Conservation (phyloP, 1,140 invertebrate species). For the Tetranychus urticae region DNA sequence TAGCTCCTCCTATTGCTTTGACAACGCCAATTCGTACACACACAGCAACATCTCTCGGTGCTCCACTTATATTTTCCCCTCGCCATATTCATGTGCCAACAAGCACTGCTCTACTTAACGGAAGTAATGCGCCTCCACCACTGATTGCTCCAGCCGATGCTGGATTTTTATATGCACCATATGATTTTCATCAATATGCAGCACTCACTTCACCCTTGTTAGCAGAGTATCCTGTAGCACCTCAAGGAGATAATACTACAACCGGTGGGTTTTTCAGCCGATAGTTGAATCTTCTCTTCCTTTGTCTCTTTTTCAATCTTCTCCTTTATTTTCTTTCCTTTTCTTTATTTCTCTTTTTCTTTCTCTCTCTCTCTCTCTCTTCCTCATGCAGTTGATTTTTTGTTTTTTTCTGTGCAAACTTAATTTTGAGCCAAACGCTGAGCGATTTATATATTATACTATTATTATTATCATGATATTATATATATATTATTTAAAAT, state of each 20-base stretch:
- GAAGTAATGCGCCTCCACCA: conserved; percentile 31
- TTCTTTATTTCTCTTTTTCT: neutral
- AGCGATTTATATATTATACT: neutral
- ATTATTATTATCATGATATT: too few relatives aligned
- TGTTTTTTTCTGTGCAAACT: neutral
- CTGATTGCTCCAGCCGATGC: conserved; percentile 11
- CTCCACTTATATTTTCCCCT: conserved; percentile 62
- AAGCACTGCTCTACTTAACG: conserved; percentile 33
- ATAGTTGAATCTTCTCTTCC: conserved; percentile 13
- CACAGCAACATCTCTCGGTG: conserved; percentile 30
- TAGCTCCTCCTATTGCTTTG: conserved; percentile 33
- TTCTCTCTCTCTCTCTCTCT: neutral
- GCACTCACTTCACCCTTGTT: conserved; percentile 53
- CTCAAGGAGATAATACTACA: conserved; percentile 31
- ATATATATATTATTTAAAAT: too few relatives aligned
- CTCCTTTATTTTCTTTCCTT: neutral
- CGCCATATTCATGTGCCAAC: conserved; percentile 49
- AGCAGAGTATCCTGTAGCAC: conserved; percentile 51
- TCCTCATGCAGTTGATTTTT: neutral
- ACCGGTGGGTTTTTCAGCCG: conserved; percentile 47
- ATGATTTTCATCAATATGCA: conserved; percentile 68
- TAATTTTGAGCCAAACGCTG: neutral
- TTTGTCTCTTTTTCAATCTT: neutral
- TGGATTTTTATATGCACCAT: conserved; percentile 44
- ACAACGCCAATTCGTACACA: conserved; percentile 36